Base-by-base conservation (phyloP, 2,888 invertebrate species). In the Tinea trinotella region DNA sequence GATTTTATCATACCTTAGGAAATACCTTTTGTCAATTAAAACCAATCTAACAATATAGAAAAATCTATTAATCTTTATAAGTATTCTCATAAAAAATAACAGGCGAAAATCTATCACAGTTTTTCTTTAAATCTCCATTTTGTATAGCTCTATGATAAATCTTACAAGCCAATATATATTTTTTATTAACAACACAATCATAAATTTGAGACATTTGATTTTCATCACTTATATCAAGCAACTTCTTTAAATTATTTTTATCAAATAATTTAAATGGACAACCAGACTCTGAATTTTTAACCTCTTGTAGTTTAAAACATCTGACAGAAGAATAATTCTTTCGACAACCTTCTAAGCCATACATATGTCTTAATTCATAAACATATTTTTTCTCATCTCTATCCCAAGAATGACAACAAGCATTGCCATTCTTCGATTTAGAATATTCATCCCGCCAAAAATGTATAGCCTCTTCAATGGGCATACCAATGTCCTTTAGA, bases 321-420 rank as follows among this genome's bases (percentile, higher is more conserved):
- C 80, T 87, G 40, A 89, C 88, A 12, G 89, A 88, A 44, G 74
- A 70, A 62, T 92, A 92, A 61, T 82, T 87, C 61, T 83, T 90
- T 59, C 88, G 80, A n/a, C 86, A 76, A 3, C 93, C 92, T 73
- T 92, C 92, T 52, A 92, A 72, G 0, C 92, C 92, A 77, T 92
- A 93, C 72, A 92, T 77, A 64, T 93, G 92, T 57, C 91, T 78
- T 53, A 92, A 91, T 56, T 90, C 90, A 72, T 92, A 92, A 3
- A 87, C 66, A 68, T 89, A 91, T 61, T 90, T 89, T 19, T 85
- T 87, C 59, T 88, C 88, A 70, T 90, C 88, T 49, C 80, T 82
- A 53, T 87, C 81, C 92, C 92, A 93, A 59, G 75, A 82, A 61
- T 92, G 92, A 15, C 77, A 75, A 61, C 92, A 92, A 48, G 68